Conservation (phyloP, 1,140 invertebrate genomes). For the Zaprionus camerounensis region DNA sequence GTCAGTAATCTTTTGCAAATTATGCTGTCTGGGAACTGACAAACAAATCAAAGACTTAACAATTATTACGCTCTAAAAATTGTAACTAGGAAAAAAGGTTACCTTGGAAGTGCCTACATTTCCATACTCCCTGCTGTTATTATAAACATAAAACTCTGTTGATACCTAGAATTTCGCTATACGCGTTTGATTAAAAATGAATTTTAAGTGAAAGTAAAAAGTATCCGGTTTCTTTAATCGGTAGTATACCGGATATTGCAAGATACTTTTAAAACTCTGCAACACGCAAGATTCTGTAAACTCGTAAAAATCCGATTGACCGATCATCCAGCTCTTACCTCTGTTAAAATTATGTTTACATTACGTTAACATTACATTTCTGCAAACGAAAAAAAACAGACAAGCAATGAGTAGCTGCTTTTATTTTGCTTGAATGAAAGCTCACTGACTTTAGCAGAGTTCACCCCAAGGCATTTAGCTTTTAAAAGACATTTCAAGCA, state of each 20-base stretch:
- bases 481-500: background rate
- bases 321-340: too few relatives aligned
- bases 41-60: background rate
- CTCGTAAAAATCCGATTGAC: background rate
- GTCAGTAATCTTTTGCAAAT: background rate
- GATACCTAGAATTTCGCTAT: too few relatives aligned
- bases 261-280: background rate
- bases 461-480: background rate
- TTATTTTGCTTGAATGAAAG: background rate
- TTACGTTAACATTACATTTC: too few relatives aligned
- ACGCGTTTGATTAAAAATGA: too few relatives aligned
- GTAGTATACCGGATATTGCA: too few relatives aligned
- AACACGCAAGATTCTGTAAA: too few relatives aligned
- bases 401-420: too few relatives aligned
- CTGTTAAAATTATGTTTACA: too few relatives aligned
- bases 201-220: too few relatives aligned
- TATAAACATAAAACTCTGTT: background rate
- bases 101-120: background rate
- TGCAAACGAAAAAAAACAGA: too few relatives aligned
- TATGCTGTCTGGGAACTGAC: background rate
- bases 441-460: background rate
- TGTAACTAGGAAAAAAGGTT: background rate
- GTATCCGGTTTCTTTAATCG: too few relatives aligned
- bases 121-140: background rate
- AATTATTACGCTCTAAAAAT: background rate